Evolutionary conservation across 2,113 vertebrate species (phyloP), one percentile per base, ranked within the genome.

Genomic region (Strix uralensis): DNA sequence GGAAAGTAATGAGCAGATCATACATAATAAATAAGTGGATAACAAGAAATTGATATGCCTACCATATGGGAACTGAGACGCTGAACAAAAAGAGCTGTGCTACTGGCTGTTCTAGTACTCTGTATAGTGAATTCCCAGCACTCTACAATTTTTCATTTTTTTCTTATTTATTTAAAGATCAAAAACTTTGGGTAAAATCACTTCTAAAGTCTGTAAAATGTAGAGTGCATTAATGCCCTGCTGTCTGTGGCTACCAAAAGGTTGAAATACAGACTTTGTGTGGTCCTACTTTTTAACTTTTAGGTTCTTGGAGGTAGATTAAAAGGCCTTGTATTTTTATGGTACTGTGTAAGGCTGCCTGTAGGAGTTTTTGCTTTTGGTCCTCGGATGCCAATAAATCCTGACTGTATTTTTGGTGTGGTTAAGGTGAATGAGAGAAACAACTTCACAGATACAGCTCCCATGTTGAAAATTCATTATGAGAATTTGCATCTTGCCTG

Each of bases 21-120:
- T 94, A 92, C 84, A 90, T 96, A 96, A 94, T 96, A 97, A 96
- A 94, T 96, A 97, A 89, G 40, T 63, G 82, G 52, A 62, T 96
- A 96, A 95, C 78, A 91, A 95, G 96, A 95, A 97, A 94, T 79
- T 85, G 91, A 94, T 96, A 95, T 77, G 81, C 88, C 90, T 88
- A n/a, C 89, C 84, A 90, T 94, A 87, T 88, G 90, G 91, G 62
- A 91, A 49, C 77, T 18, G 54, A 81, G 91, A 30, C 1, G 2
- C 61, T 87, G 70, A 81, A 65, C 84, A 20, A 52, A 65, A 57
- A 46, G 86, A 34, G 25, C 66, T 87, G 30, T 91, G 83, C 95
- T 94, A 51, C 63, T 94, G 88, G 11, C 86, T 91, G 21, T 44
- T 71, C 61, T 52, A 7, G 23, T 67, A 6, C 19, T 83, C 42